Conservation (phyloP, 2,113 vertebrate genomes). For the Archilochus colubris region DNA sequence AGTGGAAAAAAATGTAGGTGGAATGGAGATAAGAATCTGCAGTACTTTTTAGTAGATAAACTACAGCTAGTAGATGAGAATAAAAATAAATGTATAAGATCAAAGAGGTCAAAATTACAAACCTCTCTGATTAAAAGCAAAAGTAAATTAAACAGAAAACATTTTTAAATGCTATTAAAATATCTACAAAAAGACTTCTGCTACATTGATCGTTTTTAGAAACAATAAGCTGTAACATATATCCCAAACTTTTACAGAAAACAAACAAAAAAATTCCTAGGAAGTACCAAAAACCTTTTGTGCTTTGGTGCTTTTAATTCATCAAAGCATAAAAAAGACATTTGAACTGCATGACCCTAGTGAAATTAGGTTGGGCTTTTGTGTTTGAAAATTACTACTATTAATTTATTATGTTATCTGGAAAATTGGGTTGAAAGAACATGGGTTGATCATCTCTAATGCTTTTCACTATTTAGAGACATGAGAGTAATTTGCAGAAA, state of each 20-base stretch:
- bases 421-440: neutral
- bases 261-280: neutral
- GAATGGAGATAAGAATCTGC: neutral
- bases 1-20: neutral
- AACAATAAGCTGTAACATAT: fast-evolving
- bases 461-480: neutral
- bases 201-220: neutral
- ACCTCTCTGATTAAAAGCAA: neutral
- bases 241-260: neutral
- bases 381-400: neutral
- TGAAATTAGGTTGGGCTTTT: neutral
- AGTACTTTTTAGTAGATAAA: neutral
- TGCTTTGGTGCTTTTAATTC: neutral
- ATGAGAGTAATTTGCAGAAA: neutral
- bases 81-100: neutral
- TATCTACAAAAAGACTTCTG: neutral
- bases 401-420: neutral
- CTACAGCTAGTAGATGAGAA: neutral
- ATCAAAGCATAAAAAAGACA: neutral
- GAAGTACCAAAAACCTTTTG: neutral
- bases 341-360: neutral
- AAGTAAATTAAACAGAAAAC: neutral
- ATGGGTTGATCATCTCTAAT: neutral
- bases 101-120: neutral
- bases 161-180: neutral